These are phyloP conservation scores for Drosophila anomelani DNA, from an alignment of 2,888 invertebrate genomes.

Conservation along the genomic window DNA sequence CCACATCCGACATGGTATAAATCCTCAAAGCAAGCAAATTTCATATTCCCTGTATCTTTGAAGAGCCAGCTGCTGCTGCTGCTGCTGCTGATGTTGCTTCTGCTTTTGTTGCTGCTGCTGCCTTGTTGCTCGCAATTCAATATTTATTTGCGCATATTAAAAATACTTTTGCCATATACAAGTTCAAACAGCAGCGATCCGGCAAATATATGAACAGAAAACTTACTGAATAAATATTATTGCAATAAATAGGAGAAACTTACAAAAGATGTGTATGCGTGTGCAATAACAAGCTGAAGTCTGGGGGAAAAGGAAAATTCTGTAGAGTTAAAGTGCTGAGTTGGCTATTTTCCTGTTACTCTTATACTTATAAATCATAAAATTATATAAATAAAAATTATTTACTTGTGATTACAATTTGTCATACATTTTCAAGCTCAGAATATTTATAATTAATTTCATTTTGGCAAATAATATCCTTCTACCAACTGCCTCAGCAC, in stretches of 20 bases:
- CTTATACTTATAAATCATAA: background rate
- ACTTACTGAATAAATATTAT: slow-evolving; percentile 68
- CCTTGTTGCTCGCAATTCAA: slow-evolving; percentile 46
- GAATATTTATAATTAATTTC: background rate
- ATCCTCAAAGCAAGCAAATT: slow-evolving; percentile 33
- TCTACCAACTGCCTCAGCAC: background rate
- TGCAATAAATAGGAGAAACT: slow-evolving; percentile 57
- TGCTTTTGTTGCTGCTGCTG: background rate
- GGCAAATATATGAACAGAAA: slow-evolving; percentile 51
- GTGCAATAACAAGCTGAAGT: slow-evolving; percentile 16
- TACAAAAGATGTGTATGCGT: slow-evolving; percentile 29
- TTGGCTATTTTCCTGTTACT: background rate
- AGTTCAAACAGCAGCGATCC: slow-evolving; percentile 50
- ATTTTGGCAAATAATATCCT: fast-evolving
- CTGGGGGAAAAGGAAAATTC: background rate
- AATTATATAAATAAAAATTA: background rate
- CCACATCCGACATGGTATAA: slow-evolving; percentile 6
- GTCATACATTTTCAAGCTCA: background rate
- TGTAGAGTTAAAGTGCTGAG: background rate
- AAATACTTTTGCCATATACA: slow-evolving; percentile 52
- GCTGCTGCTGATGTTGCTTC: slow-evolving; percentile 11
- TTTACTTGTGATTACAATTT: background rate
- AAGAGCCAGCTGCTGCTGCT: slow-evolving; percentile 40
- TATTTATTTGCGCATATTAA: slow-evolving; percentile 66
- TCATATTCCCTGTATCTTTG: slow-evolving; percentile 41